These are phyloP conservation scores for Sebastes cheni DNA, from an alignment of 2,797 vertebrate species.

Conservation along the genomic window DNA sequence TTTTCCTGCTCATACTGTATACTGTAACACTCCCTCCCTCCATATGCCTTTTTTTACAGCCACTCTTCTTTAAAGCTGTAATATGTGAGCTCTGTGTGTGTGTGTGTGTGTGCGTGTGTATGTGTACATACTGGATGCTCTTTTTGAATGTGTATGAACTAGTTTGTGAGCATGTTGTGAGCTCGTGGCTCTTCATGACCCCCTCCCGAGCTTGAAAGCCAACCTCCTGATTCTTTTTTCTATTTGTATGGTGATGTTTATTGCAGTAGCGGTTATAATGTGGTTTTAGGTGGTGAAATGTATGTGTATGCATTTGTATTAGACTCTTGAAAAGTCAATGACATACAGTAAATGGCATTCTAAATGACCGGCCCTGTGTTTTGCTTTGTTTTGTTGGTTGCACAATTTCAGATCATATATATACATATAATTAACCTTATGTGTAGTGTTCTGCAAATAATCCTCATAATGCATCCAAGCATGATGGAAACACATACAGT, in stretches of 20 bases:
- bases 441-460: background rate
- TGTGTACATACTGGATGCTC: conserved; percentile 49
- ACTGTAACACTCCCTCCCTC: conserved; percentile 53
- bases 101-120: conserved; percentile 19
- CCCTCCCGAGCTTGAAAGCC: conserved; percentile 67
- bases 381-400: background rate
- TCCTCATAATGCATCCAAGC: background rate
- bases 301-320: conserved; percentile 84
- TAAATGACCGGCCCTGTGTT: conserved; percentile 52
- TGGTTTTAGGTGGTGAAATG: conserved; percentile 82
- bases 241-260: conserved; percentile 79
- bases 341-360: conserved; percentile 80
- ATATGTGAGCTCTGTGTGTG: conserved; percentile 59
- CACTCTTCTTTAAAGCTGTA: conserved; percentile 75
- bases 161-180: conserved; percentile 67
- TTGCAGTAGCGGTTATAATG: conserved; percentile 79
- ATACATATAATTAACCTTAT: background rate
- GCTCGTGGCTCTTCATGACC: conserved; percentile 46
- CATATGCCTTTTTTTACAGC: conserved; percentile 68
- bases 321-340: conserved; percentile 77
- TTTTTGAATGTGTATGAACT: conserved; percentile 62
- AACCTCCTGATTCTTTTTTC: conserved; percentile 67
- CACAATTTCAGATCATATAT: background rate
- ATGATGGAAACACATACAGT: background rate
- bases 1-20: conserved; percentile 53